Evolutionary conservation across 1,140 invertebrate genomes (phyloP).

Genomic region (Caenorhabditis brenneri): DNA sequence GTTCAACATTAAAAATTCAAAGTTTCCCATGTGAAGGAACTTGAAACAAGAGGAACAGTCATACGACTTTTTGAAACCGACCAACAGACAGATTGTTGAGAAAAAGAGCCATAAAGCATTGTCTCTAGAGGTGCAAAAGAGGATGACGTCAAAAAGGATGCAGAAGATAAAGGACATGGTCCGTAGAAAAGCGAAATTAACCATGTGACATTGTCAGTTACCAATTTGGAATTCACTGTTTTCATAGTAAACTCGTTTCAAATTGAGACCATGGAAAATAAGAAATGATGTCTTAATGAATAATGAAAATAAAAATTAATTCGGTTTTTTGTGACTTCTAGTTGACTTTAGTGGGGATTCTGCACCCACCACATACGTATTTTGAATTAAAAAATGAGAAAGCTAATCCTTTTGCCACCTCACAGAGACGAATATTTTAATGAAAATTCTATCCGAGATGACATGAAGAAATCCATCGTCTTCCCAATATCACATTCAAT

Average conservation of each 20-base stretch:
- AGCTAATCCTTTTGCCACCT: constrained; percentile 27
- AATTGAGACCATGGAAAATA: neutral
- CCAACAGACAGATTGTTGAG: neutral
- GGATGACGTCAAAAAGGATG: neutral
- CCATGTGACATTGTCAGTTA: neutral
- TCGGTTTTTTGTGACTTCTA: neutral
- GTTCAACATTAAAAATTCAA: neutral
- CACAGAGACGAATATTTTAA: constrained; percentile 5
- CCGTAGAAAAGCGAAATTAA: neutral
- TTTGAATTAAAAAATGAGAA: constrained; percentile 1
- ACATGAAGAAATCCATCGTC: constrained; percentile 18
- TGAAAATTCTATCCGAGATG: neutral
- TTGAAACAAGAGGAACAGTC: neutral
- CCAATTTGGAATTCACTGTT: neutral
- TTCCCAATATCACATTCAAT: neutral
- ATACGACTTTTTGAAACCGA: neutral
- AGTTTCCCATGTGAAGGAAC: neutral
- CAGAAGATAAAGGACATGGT: neutral
- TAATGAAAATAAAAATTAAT: neutral
- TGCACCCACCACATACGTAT: constrained; percentile 27
- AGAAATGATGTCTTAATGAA: neutral
- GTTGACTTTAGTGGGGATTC: neutral
- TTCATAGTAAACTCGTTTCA: neutral
- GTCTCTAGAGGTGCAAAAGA: neutral
- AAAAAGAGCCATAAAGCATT: neutral